Conservation (phyloP, 2,113 vertebrate species). For the Chelonoidis abingdonii region DNA sequence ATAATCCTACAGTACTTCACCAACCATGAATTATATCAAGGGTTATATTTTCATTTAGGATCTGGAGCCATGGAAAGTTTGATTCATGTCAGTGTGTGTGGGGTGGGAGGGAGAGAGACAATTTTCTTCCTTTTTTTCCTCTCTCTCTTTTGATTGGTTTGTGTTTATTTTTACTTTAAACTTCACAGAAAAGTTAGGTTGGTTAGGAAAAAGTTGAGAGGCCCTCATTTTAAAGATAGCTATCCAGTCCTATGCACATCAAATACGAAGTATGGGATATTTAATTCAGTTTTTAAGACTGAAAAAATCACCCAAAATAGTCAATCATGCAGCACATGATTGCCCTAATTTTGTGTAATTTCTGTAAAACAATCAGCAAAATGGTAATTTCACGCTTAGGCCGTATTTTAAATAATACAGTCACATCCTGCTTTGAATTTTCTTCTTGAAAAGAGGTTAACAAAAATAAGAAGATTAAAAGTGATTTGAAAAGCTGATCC, state of each 20-base stretch:
- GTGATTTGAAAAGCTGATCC: slow-evolving; percentile 81
- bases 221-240: not conserved
- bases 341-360: not conserved
- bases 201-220: not conserved
- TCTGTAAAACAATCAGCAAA: slow-evolving; percentile 35
- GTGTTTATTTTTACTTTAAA: not conserved
- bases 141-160: no score
- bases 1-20: not conserved
- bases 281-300: not conserved
- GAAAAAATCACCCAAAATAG: not conserved
- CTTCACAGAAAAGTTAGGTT: not conserved
- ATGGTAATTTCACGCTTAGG: not conserved
- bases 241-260: not conserved
- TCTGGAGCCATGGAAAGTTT: not conserved
- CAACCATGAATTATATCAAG: not conserved
- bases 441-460: slow-evolving; percentile 79
- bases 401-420: slow-evolving; percentile 20
- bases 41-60: not conserved
- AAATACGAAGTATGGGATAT: not conserved
- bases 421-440: slow-evolving; percentile 33
- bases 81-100: not conserved
- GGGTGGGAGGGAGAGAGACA: not conserved
- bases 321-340: not conserved
- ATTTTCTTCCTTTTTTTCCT: not conserved
- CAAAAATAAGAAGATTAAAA: slow-evolving; percentile 85